Evolutionary conservation across 2,888 invertebrate genomes (phyloP), one percentile per base, ranked within the genome.

Genomic region (Amphipoea lucens): DNA sequence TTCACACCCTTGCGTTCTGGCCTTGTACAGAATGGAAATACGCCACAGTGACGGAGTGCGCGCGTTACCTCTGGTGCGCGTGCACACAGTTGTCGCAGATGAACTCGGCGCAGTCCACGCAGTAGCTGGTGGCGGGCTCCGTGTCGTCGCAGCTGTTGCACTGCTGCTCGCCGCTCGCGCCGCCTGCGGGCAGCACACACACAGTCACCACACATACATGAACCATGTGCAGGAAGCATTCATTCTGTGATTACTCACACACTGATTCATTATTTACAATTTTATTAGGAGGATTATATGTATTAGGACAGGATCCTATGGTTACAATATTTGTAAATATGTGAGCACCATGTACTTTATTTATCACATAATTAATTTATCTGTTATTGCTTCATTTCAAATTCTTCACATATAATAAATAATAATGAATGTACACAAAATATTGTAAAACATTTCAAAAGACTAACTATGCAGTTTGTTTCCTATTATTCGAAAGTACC

Each of bases 71-170:
- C 95, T 98, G 98, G 97, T 99, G 99, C 72, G 99, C 99, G 96
- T 98, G 97, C 83, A 98, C 98, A 96, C 99, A 99, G 95, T 98
- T 98, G 94, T 98, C 98, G 96, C 99, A 99, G 91, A 99, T 98
- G 96, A 98, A 99, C 96, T 99, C 99, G 0, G 98, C 98, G 95
- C 99, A 99, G 93, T 99, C 98, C 20, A 98, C 98, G 96, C 99
- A 99, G 98, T 98, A 99, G 91, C 98, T 98, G 78, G 98, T 98
- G 80, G 99, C 99, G 36, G 97, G 97, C 85, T 98, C 98, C 88
- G 98, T 98, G 92, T 99, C 99, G 88, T 98, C 98, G 95, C 99
- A 99, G 94, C 98, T 98, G 91, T 98, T 99, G 95, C 99, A 99
- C 91, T 92, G 95, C 93, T 94, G 96, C 91, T 93, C 97, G 93